A percentile compares a stretch with the other conserved stretches of the same genome.
These are phyloP conservation scores for Chlamydotis undulata DNA, from an alignment of 2,113 vertebrate species.

Conservation along the genomic window DNA sequence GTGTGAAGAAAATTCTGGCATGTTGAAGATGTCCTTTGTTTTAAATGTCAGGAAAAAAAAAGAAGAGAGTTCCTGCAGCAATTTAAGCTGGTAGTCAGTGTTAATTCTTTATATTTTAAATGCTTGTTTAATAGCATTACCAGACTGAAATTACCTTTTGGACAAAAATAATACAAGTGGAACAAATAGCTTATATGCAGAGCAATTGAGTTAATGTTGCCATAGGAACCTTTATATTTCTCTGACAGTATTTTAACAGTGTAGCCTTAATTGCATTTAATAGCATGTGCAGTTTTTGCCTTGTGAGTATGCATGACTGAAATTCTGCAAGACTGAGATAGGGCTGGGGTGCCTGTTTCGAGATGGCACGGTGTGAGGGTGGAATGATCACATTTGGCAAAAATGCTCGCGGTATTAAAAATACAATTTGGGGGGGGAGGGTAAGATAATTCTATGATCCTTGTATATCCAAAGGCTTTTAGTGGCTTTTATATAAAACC, in stretches of 20 bases:
- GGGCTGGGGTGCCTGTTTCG: background rate
- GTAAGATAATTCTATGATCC: background rate
- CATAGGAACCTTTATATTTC: conserved; percentile 57
- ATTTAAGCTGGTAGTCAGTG: background rate
- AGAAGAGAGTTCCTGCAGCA: background rate
- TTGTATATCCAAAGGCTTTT: background rate
- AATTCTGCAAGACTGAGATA: background rate
- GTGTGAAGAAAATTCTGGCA: background rate
- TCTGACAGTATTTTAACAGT: conserved; percentile 3
- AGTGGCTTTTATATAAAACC: background rate
- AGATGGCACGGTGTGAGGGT: background rate
- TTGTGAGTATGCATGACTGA: background rate
- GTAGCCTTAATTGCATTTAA: conserved; percentile 29
- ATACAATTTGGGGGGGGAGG: too few relatives aligned
- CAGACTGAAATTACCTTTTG: conserved; percentile 22
- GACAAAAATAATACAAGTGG: conserved; percentile 46
- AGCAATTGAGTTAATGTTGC: conserved; percentile 46
- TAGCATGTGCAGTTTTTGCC: background rate
- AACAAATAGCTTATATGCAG: conserved; percentile 31
- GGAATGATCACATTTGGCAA: background rate
- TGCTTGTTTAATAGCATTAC: background rate
- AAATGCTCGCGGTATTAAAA: background rate
- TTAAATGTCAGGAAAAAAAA: background rate
- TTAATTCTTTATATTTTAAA: background rate
- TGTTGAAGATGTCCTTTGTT: background rate